Conservation (phyloP, 2,113 vertebrate genomes). For the Cettia cetti region DNA sequence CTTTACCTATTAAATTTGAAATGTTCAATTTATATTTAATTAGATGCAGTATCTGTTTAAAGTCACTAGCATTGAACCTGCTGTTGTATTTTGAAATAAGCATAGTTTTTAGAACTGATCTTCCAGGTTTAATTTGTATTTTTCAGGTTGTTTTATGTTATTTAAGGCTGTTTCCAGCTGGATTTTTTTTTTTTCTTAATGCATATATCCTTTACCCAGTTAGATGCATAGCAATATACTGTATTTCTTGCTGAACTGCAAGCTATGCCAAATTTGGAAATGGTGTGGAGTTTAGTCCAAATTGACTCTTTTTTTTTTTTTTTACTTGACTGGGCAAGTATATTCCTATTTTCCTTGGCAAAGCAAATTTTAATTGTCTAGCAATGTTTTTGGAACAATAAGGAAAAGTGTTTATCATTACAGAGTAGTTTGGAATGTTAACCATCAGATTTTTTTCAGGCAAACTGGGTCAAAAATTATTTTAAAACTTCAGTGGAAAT, state of each 20-base stretch:
- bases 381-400: constrained; percentile 7
- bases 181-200: background rate
- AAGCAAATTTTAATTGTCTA: constrained; percentile 31
- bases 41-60: background rate
- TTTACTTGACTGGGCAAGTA: background rate
- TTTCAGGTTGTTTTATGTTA: background rate
- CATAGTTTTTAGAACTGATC: background rate
- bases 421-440: constrained; percentile 19
- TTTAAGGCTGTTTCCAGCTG: background rate
- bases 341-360: constrained; percentile 39
- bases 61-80: background rate
- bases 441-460: background rate
- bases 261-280: background rate
- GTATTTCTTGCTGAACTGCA: background rate
- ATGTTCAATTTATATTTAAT: background rate
- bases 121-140: background rate
- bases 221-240: background rate
- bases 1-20: background rate
- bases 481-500: background rate
- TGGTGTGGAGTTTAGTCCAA: background rate
- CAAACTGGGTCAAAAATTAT: constrained; percentile 18
- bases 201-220: background rate
- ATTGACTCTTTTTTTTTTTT: background rate
- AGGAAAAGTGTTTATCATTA: constrained; percentile 44
- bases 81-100: background rate